A percentile compares a stretch with the other conserved stretches of the same genome.
These are phyloP conservation scores for Halcyon senegalensis DNA, from an alignment of 2,113 vertebrate genomes.

Conservation along the genomic window DNA sequence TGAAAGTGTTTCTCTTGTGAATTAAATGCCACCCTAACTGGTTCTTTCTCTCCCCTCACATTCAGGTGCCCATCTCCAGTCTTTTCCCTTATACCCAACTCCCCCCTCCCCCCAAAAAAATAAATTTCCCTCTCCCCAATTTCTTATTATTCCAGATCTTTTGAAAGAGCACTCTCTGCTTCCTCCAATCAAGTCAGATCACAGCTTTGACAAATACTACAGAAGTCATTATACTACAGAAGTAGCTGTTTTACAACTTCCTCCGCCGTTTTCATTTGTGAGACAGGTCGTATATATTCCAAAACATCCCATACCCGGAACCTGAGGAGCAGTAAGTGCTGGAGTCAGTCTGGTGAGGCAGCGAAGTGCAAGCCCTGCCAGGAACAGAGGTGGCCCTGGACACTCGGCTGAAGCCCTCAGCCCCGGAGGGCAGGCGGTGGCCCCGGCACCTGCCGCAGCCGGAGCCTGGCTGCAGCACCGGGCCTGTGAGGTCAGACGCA, in stretches of 20 bases:
- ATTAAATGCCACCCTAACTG: accelerated
- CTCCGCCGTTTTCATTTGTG: neutral
- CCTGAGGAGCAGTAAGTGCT: neutral
- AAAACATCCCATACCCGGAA: accelerated
- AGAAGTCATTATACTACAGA: neutral
- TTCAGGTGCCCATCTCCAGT: too few relatives aligned
- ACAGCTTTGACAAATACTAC: neutral
- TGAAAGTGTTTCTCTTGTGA: accelerated
- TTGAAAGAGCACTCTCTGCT: neutral
- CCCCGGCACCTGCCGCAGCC: neutral
- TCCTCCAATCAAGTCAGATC: neutral
- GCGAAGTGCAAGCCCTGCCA: neutral
- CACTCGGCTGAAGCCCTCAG: neutral
- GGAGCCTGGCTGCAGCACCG: neutral
- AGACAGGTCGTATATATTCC: neutral
- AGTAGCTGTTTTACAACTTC: neutral
- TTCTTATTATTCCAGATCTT: neutral
- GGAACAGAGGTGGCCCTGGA: accelerated
- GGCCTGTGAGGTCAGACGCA: neutral
- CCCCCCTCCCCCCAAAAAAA: too few relatives aligned
- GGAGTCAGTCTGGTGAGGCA: accelerated
- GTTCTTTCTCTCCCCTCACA: neutral
- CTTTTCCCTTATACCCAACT: neutral
- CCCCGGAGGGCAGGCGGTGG: neutral
- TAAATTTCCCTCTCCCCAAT: neutral